Evolutionary conservation across 2,113 vertebrate genomes (phyloP), one percentile per base, ranked within the genome.

Genomic region (Peromyscus polionotus): DNA sequence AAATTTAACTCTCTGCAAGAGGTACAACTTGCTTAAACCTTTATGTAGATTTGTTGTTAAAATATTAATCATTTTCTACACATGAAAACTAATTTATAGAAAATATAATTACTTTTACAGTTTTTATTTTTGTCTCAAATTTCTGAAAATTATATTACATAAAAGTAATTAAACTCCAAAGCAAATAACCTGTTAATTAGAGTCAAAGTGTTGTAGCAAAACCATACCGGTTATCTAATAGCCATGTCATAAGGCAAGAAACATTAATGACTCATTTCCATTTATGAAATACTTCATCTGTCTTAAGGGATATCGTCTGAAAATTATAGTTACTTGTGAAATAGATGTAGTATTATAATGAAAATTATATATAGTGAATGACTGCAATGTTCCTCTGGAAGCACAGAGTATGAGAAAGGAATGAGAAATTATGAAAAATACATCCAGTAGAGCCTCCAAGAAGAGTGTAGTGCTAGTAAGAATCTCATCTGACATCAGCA

Each of bases 81-180:
- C 81, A 77, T 3, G 93, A 4, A 81, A 48, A 61, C 63, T 90
- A 61, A 45, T 22, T 76, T 26, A 45, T 72, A 68, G 28, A 92
- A 97, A 90, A 79, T 65, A 36, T 75, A 76, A 89, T 63, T 79
- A n/a, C 89, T 80, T 61, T 31, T 87, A 6, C 31, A 87, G 7
- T 26, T 61, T 61, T 36, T 72, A 72, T 72, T 57, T 83, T 83
- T 83, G 36, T 61, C 36, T 83, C 36, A n/a, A 54, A 26, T 61
- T 61, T 83, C 5, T 61, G 5, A 39, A 61, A 83, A 59, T n/a
- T 61, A 14, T 8, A 95, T 94, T 94, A 84, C 20, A 84, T 79
- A 88, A 88, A 93, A 59, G 12, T 48, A 80, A 7, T 70, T 88
- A 48, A 51, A 59, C 13, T 89, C 86, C 59, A 36, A 77, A 77